These are phyloP conservation scores for Pygmarrhopalites habei DNA, from an alignment of 1,140 invertebrate species.

Conservation along the genomic window DNA sequence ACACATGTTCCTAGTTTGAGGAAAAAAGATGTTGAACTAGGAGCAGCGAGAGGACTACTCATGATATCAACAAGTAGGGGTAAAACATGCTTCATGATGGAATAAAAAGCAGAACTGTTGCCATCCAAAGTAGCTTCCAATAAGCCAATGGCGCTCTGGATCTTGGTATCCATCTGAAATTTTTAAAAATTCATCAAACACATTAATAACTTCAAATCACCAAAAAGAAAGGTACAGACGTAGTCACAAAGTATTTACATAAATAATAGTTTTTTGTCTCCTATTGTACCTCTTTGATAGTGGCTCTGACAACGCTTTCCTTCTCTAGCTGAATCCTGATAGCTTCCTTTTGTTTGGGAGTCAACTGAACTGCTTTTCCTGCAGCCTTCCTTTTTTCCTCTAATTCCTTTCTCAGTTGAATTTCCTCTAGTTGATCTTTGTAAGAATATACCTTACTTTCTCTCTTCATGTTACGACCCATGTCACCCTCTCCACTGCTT, in stretches of 20 bases:
- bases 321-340: conserved; percentile 79
- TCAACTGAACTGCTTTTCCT: conserved; percentile 62
- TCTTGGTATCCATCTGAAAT: conserved; percentile 54
- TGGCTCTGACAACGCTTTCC: conserved; percentile 66
- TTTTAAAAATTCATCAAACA: conserved; percentile 24
- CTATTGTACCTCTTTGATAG: conserved; percentile 55
- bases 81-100: conserved; percentile 57
- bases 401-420: conserved; percentile 81
- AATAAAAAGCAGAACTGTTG: conserved; percentile 54
- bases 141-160: conserved; percentile 57
- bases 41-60: conserved; percentile 61
- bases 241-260: too few species aligned
- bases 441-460: conserved; percentile 96
- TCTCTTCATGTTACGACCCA: conserved; percentile 75
- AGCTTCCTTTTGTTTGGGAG: conserved; percentile 87
- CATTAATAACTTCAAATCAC: too few species aligned
- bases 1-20: conserved; percentile 49
- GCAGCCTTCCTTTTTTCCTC: conserved; percentile 78
- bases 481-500: conserved; percentile 51
- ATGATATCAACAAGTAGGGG: conserved; percentile 56
- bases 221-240: too few species aligned
- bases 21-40: conserved; percentile 55
- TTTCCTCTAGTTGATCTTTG: conserved; percentile 92
- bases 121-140: conserved; percentile 56
- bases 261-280: too few species aligned